Evolutionary conservation across 2,113 vertebrate species (phyloP).

Genomic region (Microtus richardsoni): DNA sequence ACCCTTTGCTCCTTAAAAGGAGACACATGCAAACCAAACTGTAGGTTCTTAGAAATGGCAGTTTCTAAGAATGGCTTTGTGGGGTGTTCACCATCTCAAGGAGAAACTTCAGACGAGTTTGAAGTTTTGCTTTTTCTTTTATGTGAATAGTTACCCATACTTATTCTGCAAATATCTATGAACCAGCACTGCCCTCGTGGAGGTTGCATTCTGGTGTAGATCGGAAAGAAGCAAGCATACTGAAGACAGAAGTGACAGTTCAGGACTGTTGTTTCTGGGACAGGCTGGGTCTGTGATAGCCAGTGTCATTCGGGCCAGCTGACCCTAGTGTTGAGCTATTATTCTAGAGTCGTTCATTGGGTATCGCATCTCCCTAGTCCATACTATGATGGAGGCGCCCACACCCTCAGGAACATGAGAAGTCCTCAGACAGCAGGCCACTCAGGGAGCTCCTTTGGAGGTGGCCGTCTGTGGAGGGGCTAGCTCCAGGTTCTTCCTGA

Average conservation of each 20-base stretch:
- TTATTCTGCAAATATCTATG: not conserved
- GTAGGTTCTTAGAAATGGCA: not conserved
- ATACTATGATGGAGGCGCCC: not conserved
- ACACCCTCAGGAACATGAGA: not conserved
- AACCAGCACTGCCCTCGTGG: not conserved
- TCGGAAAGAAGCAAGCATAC: not conserved
- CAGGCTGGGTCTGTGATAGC: not conserved
- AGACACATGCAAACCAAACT: not conserved
- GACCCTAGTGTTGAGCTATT: not conserved
- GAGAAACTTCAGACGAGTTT: not conserved
- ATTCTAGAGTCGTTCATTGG: rapidly evolving
- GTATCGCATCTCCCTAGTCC: not conserved
- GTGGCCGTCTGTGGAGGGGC: not conserved
- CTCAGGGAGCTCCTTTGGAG: not conserved
- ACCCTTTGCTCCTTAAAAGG: not conserved
- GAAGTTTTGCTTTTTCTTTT: not conserved
- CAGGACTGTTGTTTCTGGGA: not conserved
- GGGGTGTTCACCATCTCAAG: not conserved
- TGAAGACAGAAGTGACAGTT: rapidly evolving
- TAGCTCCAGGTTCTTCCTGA: not conserved
- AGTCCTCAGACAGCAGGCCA: not conserved
- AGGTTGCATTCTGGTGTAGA: not conserved
- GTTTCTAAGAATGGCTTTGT: not conserved
- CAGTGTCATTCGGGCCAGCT: not conserved
- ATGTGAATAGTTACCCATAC: too few species aligned